Conservation (phyloP, 2,888 invertebrate species). For the Sialis fuliginosa region DNA sequence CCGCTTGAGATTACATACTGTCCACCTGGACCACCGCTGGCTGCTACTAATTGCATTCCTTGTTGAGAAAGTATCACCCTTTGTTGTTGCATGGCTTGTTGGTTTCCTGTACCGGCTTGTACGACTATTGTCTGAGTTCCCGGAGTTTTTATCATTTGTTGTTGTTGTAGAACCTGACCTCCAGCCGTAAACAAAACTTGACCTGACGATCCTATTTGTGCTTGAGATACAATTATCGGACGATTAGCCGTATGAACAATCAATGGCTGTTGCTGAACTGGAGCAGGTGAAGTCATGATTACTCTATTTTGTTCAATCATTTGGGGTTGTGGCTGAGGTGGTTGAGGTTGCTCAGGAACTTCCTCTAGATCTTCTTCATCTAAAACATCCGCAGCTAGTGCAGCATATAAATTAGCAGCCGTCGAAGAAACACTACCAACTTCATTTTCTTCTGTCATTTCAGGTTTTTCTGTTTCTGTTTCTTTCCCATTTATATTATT, state of each 20-base stretch:
- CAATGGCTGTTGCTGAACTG: constrained; percentile 17
- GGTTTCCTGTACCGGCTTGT: constrained; percentile 18
- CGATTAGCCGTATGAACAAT: constrained; percentile 19
- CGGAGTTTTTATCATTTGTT: constrained; percentile 16
- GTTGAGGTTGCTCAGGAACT: constrained; percentile 11
- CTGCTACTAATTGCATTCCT: constrained; percentile 28
- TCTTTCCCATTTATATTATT: constrained; percentile 12
- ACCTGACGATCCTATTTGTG: constrained; percentile 15
- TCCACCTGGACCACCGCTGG: constrained; percentile 21
- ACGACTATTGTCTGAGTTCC: constrained; percentile 20
- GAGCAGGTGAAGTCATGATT: constrained; percentile 11
- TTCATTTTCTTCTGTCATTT: constrained; percentile 24
- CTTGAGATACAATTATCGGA: constrained; percentile 31
- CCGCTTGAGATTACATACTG: constrained; percentile 32
- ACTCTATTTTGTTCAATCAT: constrained; percentile 7
- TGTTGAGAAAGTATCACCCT: constrained; percentile 21
- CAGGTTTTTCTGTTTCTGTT: constrained; percentile 27
- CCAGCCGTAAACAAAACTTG: constrained; percentile 18
- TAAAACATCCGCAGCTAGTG: constrained; percentile 65
- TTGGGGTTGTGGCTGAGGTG: constrained; percentile 10
- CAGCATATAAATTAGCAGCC: constrained; percentile 72
- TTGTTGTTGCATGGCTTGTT: constrained; percentile 5
- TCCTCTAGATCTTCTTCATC: constrained; percentile 46
- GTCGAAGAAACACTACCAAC: constrained; percentile 44
- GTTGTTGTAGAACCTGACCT: constrained; percentile 17